Percentiles rank a stretch among this genome's conserved stretches.
Conservation (phyloP, 2,113 vertebrate genomes). For the Ivindomyrus marchei region DNA sequence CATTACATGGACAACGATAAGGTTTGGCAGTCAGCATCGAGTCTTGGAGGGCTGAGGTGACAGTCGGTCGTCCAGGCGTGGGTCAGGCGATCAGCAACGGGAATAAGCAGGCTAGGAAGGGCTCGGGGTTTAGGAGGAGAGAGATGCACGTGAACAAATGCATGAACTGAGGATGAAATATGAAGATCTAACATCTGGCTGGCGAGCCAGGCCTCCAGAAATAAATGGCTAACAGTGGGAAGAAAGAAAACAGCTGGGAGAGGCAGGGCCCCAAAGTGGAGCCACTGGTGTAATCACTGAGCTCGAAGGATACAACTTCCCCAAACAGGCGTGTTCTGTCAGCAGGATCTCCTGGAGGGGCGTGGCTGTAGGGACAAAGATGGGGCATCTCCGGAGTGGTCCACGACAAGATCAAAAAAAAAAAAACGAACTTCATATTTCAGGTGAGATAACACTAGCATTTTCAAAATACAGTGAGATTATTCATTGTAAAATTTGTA, state of each 20-base stretch:
- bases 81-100: too few species aligned
- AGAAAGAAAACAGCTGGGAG: not conserved
- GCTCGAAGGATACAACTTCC: not conserved
- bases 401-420: not conserved
- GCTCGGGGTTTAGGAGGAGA: too few species aligned
- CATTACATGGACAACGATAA: too few species aligned
- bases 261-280: not conserved
- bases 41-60: too few species aligned
- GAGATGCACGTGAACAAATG: too few species aligned
- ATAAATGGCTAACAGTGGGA: not conserved
- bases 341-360: not conserved
- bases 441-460: not conserved
- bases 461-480: not conserved
- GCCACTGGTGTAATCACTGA: not conserved
- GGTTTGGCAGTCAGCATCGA: too few species aligned
- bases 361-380: not conserved
- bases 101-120: too few species aligned
- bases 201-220: not conserved
- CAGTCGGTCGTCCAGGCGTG: too few species aligned
- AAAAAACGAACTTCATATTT: not conserved
- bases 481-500: not conserved
- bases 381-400: not conserved
- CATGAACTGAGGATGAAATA: too few species aligned
- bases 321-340: not conserved
- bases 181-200: not conserved